These are phyloP conservation scores for Drosophila borealis DNA, from an alignment of 2,888 invertebrate genomes.

Conservation along the genomic window DNA sequence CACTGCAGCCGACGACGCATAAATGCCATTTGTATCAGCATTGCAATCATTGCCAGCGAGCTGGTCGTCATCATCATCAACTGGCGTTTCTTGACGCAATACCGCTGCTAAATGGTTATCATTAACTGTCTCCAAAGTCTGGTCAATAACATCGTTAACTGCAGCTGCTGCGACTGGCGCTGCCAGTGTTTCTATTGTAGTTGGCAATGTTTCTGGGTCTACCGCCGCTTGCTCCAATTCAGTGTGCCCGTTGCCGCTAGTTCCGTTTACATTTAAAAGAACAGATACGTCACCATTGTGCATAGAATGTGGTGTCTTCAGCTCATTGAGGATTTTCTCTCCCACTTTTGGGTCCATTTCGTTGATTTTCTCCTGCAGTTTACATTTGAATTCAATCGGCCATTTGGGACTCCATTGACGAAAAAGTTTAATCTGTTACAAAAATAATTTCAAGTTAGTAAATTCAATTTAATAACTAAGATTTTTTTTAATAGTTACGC, in stretches of 20 bases:
- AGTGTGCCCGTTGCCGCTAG: conserved; percentile 45
- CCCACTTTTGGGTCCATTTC: conserved; percentile 91
- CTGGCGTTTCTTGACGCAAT: conserved; percentile 78
- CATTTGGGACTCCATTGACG: conserved; percentile 93
- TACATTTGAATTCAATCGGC: conserved; percentile 90
- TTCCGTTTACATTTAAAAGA: conserved; percentile 71
- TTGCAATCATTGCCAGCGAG: conserved; percentile 42
- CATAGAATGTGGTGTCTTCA: conserved; percentile 66
- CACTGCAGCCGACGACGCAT: conserved; percentile 61
- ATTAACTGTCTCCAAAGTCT: conserved; percentile 56
- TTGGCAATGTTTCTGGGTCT: conserved; percentile 31
- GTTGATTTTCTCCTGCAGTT: conserved; percentile 89
- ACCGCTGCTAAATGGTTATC: conserved; percentile 74
- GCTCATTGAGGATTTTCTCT: conserved; percentile 88
- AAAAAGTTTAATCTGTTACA: conserved; percentile 90
- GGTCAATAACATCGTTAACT: conserved; percentile 36
- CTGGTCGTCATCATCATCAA: conserved; percentile 65
- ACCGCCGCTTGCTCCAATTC: conserved; percentile 52
- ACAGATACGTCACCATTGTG: conserved; percentile 66
- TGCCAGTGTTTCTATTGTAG: conserved; percentile 31
- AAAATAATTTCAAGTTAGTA: conserved; percentile 10
- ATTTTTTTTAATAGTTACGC: conserved; percentile 86
- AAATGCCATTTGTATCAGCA: conserved; percentile 61
- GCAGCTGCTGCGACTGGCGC: conserved; percentile 16
- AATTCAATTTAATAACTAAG: neutral